Conservation (phyloP, 2,113 vertebrate species). For the Carassius carassius region DNA sequence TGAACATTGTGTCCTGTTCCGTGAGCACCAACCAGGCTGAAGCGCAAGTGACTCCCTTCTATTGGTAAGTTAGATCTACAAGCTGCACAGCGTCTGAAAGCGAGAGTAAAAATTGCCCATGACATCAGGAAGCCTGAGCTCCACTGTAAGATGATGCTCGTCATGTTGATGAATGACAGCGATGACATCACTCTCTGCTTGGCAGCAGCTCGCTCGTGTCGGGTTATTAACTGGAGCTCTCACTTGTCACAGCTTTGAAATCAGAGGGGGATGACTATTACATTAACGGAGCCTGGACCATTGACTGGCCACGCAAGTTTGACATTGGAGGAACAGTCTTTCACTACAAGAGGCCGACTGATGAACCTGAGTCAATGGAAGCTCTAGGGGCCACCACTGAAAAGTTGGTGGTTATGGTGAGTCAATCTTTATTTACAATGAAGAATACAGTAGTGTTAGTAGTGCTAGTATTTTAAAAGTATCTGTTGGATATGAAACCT, state of each 20-base stretch:
- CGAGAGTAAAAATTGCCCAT: slow-evolving; percentile 32
- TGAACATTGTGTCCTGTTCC: too few relatives aligned
- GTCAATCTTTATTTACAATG: not conserved
- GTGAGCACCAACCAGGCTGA: too few relatives aligned
- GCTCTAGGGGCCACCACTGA: slow-evolving; percentile 91
- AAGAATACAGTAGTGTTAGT: not conserved
- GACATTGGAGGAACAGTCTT: slow-evolving; percentile 94
- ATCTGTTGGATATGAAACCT: not conserved
- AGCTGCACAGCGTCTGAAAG: slow-evolving; percentile 13
- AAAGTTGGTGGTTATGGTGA: slow-evolving; percentile 96
- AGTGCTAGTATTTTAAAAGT: slow-evolving; percentile 1
- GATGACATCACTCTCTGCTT: slow-evolving; percentile 55
- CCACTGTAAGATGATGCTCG: slow-evolving; percentile 39
- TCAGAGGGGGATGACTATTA: slow-evolving; percentile 94
- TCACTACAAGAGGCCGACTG: slow-evolving; percentile 92
- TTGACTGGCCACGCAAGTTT: slow-evolving; percentile 98
- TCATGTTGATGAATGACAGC: slow-evolving; percentile 45
- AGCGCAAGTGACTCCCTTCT: too few relatives aligned
- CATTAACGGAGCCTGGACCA: slow-evolving; percentile 98
- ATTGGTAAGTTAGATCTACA: not conserved
- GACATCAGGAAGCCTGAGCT: slow-evolving; percentile 50
- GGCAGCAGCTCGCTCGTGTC: slow-evolving; percentile 17
- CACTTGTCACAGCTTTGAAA: slow-evolving; percentile 83
- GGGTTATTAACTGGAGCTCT: slow-evolving; percentile 45
- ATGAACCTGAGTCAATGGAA: slow-evolving; percentile 92